These are phyloP conservation scores for Piprites chloris DNA, from an alignment of 2,113 vertebrate species.

Conservation along the genomic window DNA sequence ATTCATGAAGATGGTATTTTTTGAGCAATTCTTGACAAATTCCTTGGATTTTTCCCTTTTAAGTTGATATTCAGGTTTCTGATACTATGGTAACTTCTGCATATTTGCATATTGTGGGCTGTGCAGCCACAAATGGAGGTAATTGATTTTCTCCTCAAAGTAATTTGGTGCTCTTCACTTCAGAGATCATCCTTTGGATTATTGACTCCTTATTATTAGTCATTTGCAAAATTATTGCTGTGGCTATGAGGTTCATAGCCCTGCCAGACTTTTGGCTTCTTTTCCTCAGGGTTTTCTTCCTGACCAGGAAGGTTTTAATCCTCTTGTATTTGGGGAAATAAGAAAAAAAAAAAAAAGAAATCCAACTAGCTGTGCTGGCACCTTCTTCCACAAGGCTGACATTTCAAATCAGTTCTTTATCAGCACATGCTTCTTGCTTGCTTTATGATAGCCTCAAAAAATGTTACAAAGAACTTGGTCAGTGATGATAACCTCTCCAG, in stretches of 20 bases:
- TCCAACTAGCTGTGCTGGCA: background rate
- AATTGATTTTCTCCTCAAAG: slow-evolving; percentile 69
- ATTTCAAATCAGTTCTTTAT: slow-evolving; percentile 59
- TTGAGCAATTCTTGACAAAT: background rate
- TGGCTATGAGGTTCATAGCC: slow-evolving; percentile 32
- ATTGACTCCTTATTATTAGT: slow-evolving; percentile 64
- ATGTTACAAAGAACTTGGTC: slow-evolving; percentile 15
- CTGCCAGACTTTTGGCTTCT: slow-evolving; percentile 31
- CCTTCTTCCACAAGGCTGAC: background rate
- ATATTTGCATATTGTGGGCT: slow-evolving; percentile 57
- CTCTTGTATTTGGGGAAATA: background rate
- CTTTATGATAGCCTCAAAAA: slow-evolving; percentile 5
- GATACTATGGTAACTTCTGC: slow-evolving; percentile 37
- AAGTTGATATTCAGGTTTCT: slow-evolving; percentile 25
- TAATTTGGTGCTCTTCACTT: slow-evolving; percentile 66
- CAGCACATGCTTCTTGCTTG: slow-evolving; percentile 28
- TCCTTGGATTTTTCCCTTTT: background rate
- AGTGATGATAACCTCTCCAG: slow-evolving; percentile 36
- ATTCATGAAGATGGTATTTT: background rate
- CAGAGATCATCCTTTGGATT: slow-evolving; percentile 68
- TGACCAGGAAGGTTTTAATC: slow-evolving; percentile 46
- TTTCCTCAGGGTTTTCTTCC: slow-evolving; percentile 36
- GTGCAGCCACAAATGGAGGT: slow-evolving; percentile 34
- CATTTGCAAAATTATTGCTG: slow-evolving; percentile 62
- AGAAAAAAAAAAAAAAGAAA: no score